Percentiles rank a stretch among this genome's conserved stretches.
Evolutionary conservation across 2,888 invertebrate species (phyloP).

Genomic region (Leptinotarsa tumamoca): DNA sequence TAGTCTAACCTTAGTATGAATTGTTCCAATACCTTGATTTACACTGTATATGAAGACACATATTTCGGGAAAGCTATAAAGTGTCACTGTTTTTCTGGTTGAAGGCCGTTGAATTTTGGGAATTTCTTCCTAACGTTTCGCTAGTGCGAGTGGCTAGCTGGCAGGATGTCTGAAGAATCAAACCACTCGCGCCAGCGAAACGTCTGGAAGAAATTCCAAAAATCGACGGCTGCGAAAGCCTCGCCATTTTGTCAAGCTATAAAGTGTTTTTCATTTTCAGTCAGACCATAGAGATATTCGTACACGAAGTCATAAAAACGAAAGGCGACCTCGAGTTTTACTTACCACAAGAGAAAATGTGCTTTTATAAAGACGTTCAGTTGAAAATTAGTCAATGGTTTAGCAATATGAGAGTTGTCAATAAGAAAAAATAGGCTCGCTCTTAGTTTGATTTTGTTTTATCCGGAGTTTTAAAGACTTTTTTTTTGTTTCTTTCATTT

Average conservation of each 20-base stretch:
- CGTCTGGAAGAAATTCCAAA: no score
- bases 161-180: no score
- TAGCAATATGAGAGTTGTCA: not conserved
- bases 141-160: no score
- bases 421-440: not conserved
- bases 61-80: not conserved
- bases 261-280: not conserved
- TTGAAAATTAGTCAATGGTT: not conserved
- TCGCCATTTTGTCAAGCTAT: not conserved
- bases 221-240: no score
- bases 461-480: not conserved
- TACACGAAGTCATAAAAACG: not conserved
- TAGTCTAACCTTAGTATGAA: no score
- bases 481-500: not conserved
- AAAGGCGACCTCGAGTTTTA: not conserved
- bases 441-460: conserved; percentile 33
- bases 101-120: no score
- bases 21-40: no score
- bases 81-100: not conserved
- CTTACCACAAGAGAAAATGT: not conserved
- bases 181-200: no score
- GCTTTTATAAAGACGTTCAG: not conserved
- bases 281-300: not conserved
- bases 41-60: no score
- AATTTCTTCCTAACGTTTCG: no score